Evolutionary conservation across 1,140 invertebrate species (phyloP).

Genomic region (Augochlora pura): DNA sequence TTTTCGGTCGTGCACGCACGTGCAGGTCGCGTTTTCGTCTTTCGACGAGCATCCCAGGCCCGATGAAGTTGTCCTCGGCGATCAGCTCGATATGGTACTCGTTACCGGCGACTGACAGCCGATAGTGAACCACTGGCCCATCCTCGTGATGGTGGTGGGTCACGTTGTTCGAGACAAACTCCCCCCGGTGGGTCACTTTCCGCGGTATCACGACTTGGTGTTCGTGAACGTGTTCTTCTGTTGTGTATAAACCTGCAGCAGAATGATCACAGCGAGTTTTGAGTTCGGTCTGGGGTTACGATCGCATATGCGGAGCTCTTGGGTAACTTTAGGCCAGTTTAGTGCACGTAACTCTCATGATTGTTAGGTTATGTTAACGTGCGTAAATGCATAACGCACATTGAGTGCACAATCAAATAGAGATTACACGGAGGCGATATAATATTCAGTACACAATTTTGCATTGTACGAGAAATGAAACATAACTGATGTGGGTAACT

Average conservation of each 20-base stretch:
- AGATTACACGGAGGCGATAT: no score
- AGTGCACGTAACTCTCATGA: no score
- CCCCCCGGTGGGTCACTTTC: constrained; percentile 81
- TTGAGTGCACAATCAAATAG: no score
- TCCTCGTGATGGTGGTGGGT: constrained; percentile 79
- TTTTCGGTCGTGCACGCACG: constrained; percentile 79
- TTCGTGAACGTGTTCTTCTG: constrained; percentile 69
- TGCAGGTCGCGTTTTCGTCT: constrained; percentile 81
- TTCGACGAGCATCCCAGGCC: constrained; percentile 87
- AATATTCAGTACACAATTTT: no score
- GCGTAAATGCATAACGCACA: no score
- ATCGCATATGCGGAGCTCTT: no score
- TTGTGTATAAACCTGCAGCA: constrained; percentile 78
- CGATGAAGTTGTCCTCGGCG: constrained; percentile 85
- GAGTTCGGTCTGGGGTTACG: no score
- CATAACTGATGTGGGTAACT: no score
- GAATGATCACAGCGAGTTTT: constrained; percentile 16
- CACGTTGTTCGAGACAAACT: constrained; percentile 81
- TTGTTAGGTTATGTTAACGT: no score
- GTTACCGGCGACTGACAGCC: constrained; percentile 79
- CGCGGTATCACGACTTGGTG: constrained; percentile 82
- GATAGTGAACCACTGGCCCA: constrained; percentile 80
- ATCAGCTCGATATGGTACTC: constrained; percentile 82
- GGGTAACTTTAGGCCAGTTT: no score
- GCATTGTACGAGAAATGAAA: no score